Base-by-base conservation (phyloP, 1,140 invertebrate species). In the Drosophila bocki region DNA sequence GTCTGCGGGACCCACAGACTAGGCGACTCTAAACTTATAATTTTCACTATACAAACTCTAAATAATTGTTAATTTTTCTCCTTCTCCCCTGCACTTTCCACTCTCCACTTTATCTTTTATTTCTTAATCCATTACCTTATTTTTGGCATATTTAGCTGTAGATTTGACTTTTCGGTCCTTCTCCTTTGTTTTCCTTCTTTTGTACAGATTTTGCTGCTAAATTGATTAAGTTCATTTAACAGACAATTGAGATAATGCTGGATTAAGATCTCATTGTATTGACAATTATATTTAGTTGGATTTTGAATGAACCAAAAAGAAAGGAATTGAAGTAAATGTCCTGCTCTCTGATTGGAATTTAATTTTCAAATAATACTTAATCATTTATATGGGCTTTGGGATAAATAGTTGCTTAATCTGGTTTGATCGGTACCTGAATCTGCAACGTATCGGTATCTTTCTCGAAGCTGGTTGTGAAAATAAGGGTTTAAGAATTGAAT, bases 81-180 rank as follows among this genome's bases (percentile, higher is more conserved):
- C 57, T 6, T 7, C n/a, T 29, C 13, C 29, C 17, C n/a, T 62
- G 50, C 64, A 57, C 45, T 26, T 32, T 65, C 42, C 45, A 53
- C 32, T 65, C 60, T 70, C 45, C 42, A n/a, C 22, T 53, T 42
- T 26, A 19, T 17, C 5, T 15, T 54, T 15, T 15, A 50, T 59
- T 57, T 57, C 47, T 63, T 39, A 65, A 51, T 64, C 42, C 58
- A 67, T 54, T 75, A 78, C 65, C 59, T 42, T 61, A 80, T 86
- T 86, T 91, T 91, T 91, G 87, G 87, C 87, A 91, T 91, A 84
- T 83, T 84, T 91, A 91, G 87, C 87, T 91, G 87, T 91, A 91
- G 87, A 91, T 87, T 86, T 74, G 87, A 86, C 80, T 69, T 74
- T 79, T 75, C 85, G 62, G 62, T 65, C 62, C 56, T 65, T 72